A percentile compares a stretch with the other conserved stretches of the same genome.
phyloP scores from a whole-genome alignment of 2,113 vertebrate species.

The Gallinago undulata region DNA sequence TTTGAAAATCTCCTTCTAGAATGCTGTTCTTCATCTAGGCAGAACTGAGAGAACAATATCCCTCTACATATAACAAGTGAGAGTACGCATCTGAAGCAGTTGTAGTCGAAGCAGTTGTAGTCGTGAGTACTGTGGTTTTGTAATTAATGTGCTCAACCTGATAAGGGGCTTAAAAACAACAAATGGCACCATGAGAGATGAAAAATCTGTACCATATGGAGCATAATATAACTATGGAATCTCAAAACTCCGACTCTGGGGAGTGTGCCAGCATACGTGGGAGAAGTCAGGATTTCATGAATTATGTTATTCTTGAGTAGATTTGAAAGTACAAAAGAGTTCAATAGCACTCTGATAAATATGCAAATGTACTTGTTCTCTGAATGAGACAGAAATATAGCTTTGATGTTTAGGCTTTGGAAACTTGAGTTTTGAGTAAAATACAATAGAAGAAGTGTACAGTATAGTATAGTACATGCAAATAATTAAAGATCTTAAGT shows the following conservation, averaged over 20 bases:
- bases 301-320: conserved; percentile 53
- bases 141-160: conserved; percentile 44
- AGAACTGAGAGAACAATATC: not conserved
- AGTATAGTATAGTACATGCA: not conserved
- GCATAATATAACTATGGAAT: not conserved
- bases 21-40: not conserved
- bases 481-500: not conserved
- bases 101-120: not conserved
- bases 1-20: not conserved
- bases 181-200: conserved; percentile 1
- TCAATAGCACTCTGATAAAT: conserved; percentile 22
- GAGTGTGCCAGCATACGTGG: conserved; percentile 10
- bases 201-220: conserved; percentile 64
- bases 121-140: not conserved
- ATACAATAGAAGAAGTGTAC: not conserved
- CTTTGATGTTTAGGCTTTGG: conserved; percentile 13
- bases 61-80: not conserved
- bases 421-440: conserved; percentile 9
- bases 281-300: conserved; percentile 63
- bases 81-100: not conserved
- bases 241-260: conserved; percentile 22
- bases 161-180: conserved; percentile 39
- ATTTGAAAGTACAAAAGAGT: conserved; percentile 51
- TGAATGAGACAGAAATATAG: not conserved
- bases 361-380: conserved; percentile 29